phyloP scores from a whole-genome alignment of 2,113 vertebrate species.

The Alectura lathami region DNA sequence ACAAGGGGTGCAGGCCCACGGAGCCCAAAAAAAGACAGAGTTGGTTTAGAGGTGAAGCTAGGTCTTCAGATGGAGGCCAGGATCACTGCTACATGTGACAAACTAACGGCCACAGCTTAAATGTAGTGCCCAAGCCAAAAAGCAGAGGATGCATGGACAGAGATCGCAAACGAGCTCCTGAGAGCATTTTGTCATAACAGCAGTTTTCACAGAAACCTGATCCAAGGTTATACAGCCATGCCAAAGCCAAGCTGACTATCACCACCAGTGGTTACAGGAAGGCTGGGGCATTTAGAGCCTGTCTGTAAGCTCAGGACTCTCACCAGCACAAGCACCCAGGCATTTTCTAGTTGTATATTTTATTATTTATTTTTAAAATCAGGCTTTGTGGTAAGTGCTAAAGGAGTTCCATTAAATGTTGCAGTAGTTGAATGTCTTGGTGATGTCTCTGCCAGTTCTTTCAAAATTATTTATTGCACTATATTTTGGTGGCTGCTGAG shows the following conservation, averaged over 20 bases:
- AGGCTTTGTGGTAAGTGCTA: not conserved
- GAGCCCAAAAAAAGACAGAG: not conserved
- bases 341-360: not conserved
- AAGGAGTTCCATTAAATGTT: not conserved
- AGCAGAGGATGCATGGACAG: not conserved
- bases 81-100: not conserved
- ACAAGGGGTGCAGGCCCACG: accelerated
- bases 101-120: not conserved
- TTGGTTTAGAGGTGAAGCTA: not conserved
- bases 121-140: not conserved
- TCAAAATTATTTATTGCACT: not conserved
- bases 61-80: not conserved
- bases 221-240: not conserved
- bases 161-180: not conserved
- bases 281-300: not conserved
- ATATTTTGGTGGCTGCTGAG: not conserved
- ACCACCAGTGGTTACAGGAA: not conserved
- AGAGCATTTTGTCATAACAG: not conserved
- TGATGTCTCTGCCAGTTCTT: not conserved
- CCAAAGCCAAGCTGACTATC: accelerated
- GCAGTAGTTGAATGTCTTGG: not conserved
- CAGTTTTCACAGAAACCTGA: not conserved
- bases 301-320: not conserved
- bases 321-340: not conserved
- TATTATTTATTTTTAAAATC: not conserved